Conservation (phyloP, 2,113 vertebrate genomes). For the Azemiops feae region DNA sequence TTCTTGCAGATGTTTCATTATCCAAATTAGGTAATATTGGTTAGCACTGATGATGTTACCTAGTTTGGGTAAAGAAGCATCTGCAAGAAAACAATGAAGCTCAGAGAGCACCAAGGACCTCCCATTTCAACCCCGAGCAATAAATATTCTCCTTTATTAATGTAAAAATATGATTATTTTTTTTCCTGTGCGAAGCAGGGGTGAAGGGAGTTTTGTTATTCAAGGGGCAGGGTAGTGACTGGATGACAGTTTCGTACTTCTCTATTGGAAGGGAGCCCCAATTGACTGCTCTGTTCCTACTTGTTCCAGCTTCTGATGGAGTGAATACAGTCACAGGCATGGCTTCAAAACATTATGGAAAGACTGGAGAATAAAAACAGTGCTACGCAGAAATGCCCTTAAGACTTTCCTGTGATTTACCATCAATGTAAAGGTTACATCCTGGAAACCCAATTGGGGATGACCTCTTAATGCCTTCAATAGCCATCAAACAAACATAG, state of each 20-base stretch:
- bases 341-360: neutral
- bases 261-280: neutral
- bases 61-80: no score
- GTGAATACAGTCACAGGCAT: neutral
- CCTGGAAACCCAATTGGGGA: conserved; percentile 26
- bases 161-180: neutral
- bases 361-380: neutral
- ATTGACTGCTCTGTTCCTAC: neutral
- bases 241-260: neutral
- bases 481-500: neutral
- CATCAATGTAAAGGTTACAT: conserved; percentile 14
- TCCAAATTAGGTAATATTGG: no score
- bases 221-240: neutral
- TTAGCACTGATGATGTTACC: no score
- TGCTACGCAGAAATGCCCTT: neutral
- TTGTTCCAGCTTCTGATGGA: neutral
- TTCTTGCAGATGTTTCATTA: no score
- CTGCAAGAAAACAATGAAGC: no score
- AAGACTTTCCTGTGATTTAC: conserved; percentile 24
- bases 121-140: no score
- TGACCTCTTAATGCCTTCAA: neutral
- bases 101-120: no score
- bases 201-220: neutral
- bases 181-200: neutral
- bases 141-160: no score